Evolutionary conservation across 2,888 invertebrate species (phyloP), one percentile per base, ranked within the genome.

Genomic region (Troides aeacus): DNA sequence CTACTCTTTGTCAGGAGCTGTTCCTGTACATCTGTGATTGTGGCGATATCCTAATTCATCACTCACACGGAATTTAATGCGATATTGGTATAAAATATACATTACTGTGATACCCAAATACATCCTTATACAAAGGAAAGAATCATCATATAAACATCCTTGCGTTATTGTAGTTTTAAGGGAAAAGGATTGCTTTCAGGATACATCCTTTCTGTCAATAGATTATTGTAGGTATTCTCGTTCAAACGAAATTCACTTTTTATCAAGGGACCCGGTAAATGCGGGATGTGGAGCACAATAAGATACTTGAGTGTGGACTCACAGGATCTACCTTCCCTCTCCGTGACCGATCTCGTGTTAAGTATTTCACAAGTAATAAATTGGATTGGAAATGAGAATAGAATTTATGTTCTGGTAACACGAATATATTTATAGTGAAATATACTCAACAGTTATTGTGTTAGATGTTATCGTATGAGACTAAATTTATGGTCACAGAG

Each of bases 361-460:
- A 53, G 53, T 53, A n/a, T 7, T 53, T 53, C 53, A 53, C n/a
- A 7, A 18, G 18, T 6, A n/a, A 53, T 53, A 53, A n/a, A n/a
- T n/a, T 53, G 53, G 46, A 15, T 46, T 46, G 6, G 53, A 53
- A n/a, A 53, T 53, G 46, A 46, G 1, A 46, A 12, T 46, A 15
- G 12, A 53, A 18, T n/a, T 53, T 18, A 10, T 53, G n/a, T 53
- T 5, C 18, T 7, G 15, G 18, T 53, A n/a, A n/a, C 53, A 53
- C 46, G 42, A 66, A 53, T n/a, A 53, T 53, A 53, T 53, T n/a
- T n/a, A 53, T 53, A n/a, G 18, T 53, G 18, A n/a, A n/a, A 53
- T 53, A 53, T 53, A 53, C 53, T 53, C 53, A n/a, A 53, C n/a
- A 53, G n/a, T 53, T 53, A 53, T 53, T 53, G n/a, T 4, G n/a